A percentile compares a stretch with the other conserved stretches of the same genome.
phyloP scores from a whole-genome alignment of 2,113 vertebrate genomes.

The Pseudorectes ferrugineus region DNA sequence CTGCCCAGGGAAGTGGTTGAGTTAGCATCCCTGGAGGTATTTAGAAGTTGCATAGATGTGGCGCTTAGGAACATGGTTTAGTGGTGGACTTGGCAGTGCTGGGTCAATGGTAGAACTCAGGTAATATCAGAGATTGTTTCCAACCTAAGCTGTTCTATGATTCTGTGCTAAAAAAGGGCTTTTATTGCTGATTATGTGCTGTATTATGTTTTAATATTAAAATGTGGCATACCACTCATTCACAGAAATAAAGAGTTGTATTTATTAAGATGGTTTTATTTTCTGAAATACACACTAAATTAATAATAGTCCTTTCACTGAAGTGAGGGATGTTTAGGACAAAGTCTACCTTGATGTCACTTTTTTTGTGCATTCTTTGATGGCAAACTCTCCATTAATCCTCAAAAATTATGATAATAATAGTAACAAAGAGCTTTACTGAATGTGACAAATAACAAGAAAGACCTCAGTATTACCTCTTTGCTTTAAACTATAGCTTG shows the following conservation, averaged over 20 bases:
- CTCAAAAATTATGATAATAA: neutral
- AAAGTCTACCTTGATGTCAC: neutral
- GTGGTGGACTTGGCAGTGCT: neutral
- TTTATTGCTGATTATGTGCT: neutral
- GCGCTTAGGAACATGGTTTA: accelerated
- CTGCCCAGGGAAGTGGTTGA: neutral
- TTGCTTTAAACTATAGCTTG: neutral
- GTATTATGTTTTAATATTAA: neutral
- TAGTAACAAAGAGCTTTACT: neutral
- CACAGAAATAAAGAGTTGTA: neutral
- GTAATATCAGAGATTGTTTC: neutral
- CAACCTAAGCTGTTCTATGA: neutral
- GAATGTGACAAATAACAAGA: neutral
- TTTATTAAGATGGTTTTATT: neutral
- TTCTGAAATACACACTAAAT: neutral
- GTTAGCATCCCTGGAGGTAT: neutral
- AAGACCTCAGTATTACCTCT: neutral
- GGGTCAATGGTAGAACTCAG: neutral
- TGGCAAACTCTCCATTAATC: neutral
- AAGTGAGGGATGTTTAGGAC: neutral
- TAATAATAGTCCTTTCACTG: neutral
- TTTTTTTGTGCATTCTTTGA: neutral
- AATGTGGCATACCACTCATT: neutral
- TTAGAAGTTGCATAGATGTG: neutral
- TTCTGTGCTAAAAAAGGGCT: neutral